A percentile compares a stretch with the other conserved stretches of the same genome.
phyloP scores from a whole-genome alignment of 2,113 vertebrate species.

The Hippoglossus stenolepis region DNA sequence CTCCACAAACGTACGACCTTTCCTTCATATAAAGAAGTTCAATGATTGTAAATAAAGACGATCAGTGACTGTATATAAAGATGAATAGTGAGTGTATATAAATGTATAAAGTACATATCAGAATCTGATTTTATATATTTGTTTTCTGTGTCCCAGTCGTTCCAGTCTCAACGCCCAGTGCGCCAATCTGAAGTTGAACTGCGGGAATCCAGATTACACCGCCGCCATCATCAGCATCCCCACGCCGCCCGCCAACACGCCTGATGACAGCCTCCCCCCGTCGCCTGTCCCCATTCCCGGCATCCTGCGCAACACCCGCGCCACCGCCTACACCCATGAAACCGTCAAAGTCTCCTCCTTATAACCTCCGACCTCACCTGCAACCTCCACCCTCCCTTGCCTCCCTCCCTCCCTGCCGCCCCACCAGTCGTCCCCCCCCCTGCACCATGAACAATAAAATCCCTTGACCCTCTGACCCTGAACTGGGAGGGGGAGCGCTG shows the following conservation, averaged over 20 bases:
- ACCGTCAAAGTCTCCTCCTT: slow-evolving; percentile 92
- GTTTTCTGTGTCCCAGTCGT: slow-evolving; percentile 77
- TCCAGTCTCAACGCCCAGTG: slow-evolving; percentile 91
- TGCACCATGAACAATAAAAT: background rate
- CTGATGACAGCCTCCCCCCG: slow-evolving; percentile 87
- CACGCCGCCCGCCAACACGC: slow-evolving; percentile 90
- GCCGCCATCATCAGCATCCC: slow-evolving; percentile 94
- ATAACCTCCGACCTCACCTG: slow-evolving; percentile 75
- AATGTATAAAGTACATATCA: too few species aligned
- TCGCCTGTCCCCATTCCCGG: slow-evolving; percentile 82
- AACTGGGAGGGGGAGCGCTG: slow-evolving; percentile 4
- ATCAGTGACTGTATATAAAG: too few species aligned
- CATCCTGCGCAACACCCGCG: slow-evolving; percentile 87
- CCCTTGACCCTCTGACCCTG: slow-evolving; percentile 24
- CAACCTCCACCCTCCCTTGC: background rate
- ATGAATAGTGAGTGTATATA: too few species aligned
- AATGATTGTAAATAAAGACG: background rate
- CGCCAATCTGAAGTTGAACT: slow-evolving; percentile 88
- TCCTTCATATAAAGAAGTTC: background rate
- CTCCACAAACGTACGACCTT: slow-evolving; percentile 83
- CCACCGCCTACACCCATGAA: slow-evolving; percentile 84
- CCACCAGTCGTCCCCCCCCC: background rate
- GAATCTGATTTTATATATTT: background rate
- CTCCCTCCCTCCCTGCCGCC: background rate
- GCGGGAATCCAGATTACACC: slow-evolving; percentile 86